Percentiles rank a stretch among this genome's conserved stretches.
phyloP scores from a whole-genome alignment of 2,888 invertebrate genomes.

The Drosophila koepferae region DNA sequence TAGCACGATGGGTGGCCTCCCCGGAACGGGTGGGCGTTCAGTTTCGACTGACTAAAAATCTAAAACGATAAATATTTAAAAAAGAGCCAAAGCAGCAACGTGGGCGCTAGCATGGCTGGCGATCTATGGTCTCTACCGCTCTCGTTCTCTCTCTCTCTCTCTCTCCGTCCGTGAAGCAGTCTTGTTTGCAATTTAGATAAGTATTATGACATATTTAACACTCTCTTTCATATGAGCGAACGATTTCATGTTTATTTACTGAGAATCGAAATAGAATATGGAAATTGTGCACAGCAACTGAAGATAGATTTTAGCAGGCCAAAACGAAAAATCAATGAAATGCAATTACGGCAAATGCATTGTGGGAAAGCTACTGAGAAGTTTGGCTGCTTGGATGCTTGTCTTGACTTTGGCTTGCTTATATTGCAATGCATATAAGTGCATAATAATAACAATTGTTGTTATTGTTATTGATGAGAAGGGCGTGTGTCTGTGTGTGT shows the following conservation, averaged over 20 bases:
- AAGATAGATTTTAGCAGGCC: conserved; percentile 17
- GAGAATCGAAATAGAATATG: conserved; percentile 46
- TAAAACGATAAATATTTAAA: conserved; percentile 75
- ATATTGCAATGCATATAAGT: conserved; percentile 47
- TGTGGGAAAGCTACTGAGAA: conserved; percentile 30
- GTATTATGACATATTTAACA: conserved; percentile 82
- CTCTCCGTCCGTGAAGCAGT: not conserved
- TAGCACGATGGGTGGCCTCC: conserved; percentile 46
- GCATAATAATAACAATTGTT: conserved; percentile 72
- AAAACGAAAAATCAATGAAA: conserved; percentile 77
- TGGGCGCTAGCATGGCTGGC: conserved; percentile 40
- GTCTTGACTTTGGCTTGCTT: conserved; percentile 28
- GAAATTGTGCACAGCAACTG: conserved; percentile 30
- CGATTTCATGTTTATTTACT: conserved; percentile 65
- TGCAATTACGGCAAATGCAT: conserved; percentile 79
- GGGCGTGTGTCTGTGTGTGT: conserved; percentile 46
- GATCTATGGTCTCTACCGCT: not conserved
- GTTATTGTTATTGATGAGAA: conserved; percentile 63
- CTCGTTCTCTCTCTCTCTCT: not conserved
- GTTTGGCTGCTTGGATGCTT: not conserved
- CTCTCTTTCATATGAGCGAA: conserved; percentile 65
- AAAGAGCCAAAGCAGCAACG: conserved; percentile 48
- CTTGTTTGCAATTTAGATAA: conserved; percentile 77
- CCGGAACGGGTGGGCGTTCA: conserved; percentile 28
- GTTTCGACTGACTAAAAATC: conserved; percentile 39